Evolutionary conservation across 2,888 invertebrate genomes (phyloP).

Genomic region (Phlogophora meticulosa): DNA sequence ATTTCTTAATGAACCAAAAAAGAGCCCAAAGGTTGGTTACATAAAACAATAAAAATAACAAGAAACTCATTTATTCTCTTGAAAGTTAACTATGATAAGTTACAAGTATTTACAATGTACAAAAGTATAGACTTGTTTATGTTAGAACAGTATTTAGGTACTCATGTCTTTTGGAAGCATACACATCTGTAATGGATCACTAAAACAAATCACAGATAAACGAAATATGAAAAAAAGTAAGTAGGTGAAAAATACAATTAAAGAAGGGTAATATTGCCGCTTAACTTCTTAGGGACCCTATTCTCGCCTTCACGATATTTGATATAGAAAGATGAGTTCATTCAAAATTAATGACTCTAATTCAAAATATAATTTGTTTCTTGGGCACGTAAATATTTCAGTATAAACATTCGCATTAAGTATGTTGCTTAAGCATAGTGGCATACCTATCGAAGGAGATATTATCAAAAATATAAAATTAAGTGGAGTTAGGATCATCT

Average conservation of each 20-base stretch:
- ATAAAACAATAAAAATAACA: constrained; percentile 48
- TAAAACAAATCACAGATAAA: constrained; percentile 12
- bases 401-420: no score
- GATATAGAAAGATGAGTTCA: no score
- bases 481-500: no score
- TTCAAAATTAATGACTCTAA: no score
- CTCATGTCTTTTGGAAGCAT: constrained; percentile 23
- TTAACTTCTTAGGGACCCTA: no score
- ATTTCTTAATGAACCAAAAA: no score
- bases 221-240: neutral
- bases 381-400: no score
- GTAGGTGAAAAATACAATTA: neutral
- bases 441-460: no score
- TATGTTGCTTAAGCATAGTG: no score
- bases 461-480: no score
- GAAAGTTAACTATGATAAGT: constrained; percentile 49
- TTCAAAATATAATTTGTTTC: no score
- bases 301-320: no score
- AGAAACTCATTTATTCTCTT: constrained; percentile 56
- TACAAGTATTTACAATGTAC: constrained; percentile 60
- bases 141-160: constrained; percentile 14
- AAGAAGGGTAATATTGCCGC: neutral
- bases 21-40: neutral
- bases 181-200: constrained; percentile 9
- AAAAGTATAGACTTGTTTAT: constrained; percentile 35